Conservation (phyloP, 2,113 vertebrate species). For the Manacus vitellinus region DNA sequence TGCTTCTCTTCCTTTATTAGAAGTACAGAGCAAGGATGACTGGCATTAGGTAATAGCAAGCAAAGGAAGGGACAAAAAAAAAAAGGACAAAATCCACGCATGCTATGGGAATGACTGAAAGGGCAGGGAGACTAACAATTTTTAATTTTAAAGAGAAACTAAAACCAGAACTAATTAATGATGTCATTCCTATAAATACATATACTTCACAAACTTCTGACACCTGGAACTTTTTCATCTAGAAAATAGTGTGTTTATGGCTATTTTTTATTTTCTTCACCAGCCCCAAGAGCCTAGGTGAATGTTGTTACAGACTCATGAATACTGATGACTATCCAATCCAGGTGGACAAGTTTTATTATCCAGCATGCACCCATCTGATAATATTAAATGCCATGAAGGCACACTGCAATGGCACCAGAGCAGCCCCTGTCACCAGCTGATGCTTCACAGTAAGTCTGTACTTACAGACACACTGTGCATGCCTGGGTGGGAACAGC, state of each 20-base stretch:
- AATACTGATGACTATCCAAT: not conserved
- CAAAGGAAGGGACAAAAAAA: not conserved
- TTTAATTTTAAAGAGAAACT: not conserved
- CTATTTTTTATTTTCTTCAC: not conserved
- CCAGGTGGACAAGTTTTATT: not conserved
- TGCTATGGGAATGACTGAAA: not conserved
- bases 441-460: not conserved
- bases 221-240: not conserved
- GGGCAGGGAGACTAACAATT: not conserved
- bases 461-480: not conserved
- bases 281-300: not conserved
- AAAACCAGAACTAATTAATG: not conserved
- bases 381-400: not conserved
- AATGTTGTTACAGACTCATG: not conserved
- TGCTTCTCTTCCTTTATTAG: not conserved
- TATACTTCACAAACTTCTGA: not conserved
- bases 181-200: not conserved
- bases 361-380: not conserved
- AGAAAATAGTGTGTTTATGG: not conserved
- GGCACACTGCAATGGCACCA: not conserved
- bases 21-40: not conserved
- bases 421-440: not conserved
- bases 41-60: not conserved
- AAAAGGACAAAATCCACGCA: not conserved
- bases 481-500: constrained; percentile 44